phyloP scores from a whole-genome alignment of 2,797 vertebrate species.

The Fratercula arctica region DNA sequence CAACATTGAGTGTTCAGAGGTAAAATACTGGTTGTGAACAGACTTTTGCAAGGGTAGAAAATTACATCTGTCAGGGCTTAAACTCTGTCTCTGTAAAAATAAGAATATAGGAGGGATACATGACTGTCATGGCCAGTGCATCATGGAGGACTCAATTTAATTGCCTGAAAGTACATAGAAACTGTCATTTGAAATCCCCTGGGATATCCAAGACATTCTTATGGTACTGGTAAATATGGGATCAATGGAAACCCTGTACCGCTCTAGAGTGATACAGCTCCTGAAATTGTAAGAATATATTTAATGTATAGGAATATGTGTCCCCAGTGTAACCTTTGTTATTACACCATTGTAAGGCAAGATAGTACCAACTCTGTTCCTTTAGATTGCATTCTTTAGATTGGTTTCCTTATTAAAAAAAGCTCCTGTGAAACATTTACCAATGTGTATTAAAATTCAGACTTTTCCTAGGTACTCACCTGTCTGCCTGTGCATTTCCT shows the following conservation, averaged over 20 bases:
- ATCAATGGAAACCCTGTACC: not conserved
- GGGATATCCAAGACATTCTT: not conserved
- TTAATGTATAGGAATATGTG: not conserved
- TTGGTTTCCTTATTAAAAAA: not conserved
- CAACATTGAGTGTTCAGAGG: not conserved
- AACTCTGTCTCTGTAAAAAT: not conserved
- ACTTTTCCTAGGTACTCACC: not conserved
- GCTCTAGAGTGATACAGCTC: not conserved
- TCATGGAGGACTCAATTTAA: not conserved
- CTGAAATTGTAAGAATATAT: not conserved
- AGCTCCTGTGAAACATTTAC: not conserved
- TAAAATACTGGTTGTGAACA: not conserved
- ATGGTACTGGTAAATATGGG: not conserved
- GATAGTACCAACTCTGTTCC: not conserved
- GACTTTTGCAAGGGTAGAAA: not conserved
- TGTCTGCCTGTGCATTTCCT: not conserved
- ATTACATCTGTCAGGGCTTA: not conserved
- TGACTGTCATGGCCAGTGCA: fast-evolving
- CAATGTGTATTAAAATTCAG: not conserved
- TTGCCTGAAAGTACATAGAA: not conserved
- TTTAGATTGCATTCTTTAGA: not conserved
- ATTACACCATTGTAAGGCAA: not conserved
- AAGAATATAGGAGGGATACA: not conserved
- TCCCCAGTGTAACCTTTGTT: not conserved
- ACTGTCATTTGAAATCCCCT: not conserved